Conservation (phyloP, 1,140 invertebrate genomes). For the Lutraria rhynchaena region DNA sequence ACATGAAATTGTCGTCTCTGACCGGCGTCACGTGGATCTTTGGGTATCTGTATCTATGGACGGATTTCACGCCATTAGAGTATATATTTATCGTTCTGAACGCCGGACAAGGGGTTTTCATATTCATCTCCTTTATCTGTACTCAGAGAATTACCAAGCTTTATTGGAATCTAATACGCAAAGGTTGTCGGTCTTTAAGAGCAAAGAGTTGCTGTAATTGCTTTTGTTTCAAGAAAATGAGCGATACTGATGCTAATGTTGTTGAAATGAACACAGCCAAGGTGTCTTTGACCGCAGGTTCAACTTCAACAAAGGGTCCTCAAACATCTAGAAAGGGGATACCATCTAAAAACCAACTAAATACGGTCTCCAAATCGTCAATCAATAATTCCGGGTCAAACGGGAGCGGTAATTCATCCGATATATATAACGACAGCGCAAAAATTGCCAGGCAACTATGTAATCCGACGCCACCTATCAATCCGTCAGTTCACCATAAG, state of each 20-base stretch:
- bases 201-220: neutral
- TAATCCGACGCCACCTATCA: neutral
- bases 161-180: conserved; percentile 43
- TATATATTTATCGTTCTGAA: conserved; percentile 85
- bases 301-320: neutral
- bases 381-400: neutral
- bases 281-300: conserved; percentile 17
- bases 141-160: conserved; percentile 67
- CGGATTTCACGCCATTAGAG: conserved; percentile 74
- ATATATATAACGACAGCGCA: conserved; percentile 20
- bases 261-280: conserved; percentile 49
- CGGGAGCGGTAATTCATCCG: neutral
- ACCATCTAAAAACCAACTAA: too few relatives aligned
- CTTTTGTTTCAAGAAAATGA: conserved; percentile 7
- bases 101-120: conserved; percentile 85
- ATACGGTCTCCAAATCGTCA: too few relatives aligned
- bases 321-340: neutral
- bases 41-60: conserved; percentile 64
- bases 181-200: neutral
- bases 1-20: conserved; percentile 67
- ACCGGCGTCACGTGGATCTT: conserved; percentile 68
- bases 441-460: conserved; percentile 6
- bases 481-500: neutral
- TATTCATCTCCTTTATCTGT: conserved; percentile 85
- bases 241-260: neutral